Conservation (phyloP, 2,797 vertebrate species). For the Gephyroberyx darwinii region DNA sequence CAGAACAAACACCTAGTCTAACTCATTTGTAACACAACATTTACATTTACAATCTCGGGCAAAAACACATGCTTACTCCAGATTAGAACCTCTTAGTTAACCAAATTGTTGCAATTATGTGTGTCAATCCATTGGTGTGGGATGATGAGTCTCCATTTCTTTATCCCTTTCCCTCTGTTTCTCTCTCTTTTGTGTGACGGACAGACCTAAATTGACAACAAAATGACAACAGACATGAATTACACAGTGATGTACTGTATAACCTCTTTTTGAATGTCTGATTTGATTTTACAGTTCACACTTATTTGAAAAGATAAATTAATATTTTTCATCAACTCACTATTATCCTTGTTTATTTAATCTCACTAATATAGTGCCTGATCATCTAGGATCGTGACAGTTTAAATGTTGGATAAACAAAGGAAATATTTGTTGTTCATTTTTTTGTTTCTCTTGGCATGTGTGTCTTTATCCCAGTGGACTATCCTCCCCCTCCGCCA, state of each 20-base stretch:
- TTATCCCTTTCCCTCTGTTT: constrained; percentile 28
- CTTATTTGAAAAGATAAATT: constrained; percentile 8
- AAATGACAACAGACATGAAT: not conserved
- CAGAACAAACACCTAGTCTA: constrained; percentile 68
- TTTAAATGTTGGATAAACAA: constrained; percentile 54
- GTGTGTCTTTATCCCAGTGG: constrained; percentile 72
- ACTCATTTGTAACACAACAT: constrained; percentile 63
- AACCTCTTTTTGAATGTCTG: constrained; percentile 24
- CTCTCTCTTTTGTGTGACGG: not conserved
- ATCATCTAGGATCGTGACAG: constrained; percentile 44
- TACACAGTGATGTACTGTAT: not conserved
- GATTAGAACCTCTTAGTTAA: constrained; percentile 75
- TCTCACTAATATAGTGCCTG: not conserved
- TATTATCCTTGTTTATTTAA: not conserved
- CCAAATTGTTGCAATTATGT: constrained; percentile 72
- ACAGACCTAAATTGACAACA: not conserved
- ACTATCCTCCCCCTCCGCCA: constrained; percentile 89
- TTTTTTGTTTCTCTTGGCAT: not conserved
- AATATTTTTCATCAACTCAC: not conserved
- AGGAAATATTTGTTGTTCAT: constrained; percentile 32
- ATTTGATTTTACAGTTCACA: constrained; percentile 33
- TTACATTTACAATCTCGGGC: constrained; percentile 72
- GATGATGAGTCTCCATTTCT: constrained; percentile 38
- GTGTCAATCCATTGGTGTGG: constrained; percentile 62
- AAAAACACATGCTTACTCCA: constrained; percentile 57